Base-by-base conservation (phyloP, 23 tunicate species). In the Halocynthia aurantium region DNA sequence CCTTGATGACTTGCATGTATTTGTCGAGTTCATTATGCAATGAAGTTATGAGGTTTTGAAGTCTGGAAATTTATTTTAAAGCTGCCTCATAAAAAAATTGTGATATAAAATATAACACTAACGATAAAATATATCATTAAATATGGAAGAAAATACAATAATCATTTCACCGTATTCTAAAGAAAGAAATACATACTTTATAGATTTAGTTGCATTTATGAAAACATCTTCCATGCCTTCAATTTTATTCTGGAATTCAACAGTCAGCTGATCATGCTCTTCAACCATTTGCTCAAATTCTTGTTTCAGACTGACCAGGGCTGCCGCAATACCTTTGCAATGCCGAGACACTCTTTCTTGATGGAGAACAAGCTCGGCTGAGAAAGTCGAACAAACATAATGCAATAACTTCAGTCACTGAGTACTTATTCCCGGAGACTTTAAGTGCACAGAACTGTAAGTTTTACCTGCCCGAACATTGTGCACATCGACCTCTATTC, bases 341-440 rank as follows among this genome's bases (percentile, higher is more conserved):
- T 90, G 97, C 5, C 97, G 67, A 6, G 70, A 58, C 6, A 90
- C 97, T 12, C 97, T 81, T 56, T 90, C 97, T 69, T 77, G 77
- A 72, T 90, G 97, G 62, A 85, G 52, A 8, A 85, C 90, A 7
- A 90, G 84, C 54, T 90, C 97, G 22, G 90, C 97, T 90, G 80
- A 19, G 19, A 6, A 6, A 10, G 51, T 9, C 13, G 5, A 72
- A 72, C 13, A 67, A 15, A 15, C 72, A 12, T 67, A 2, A 15
- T 18, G 20, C 4, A 67, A 18, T 67, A 22, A 19, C 22, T 19
- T 21, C 12, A 18, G 72, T 5, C 2, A 19, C 22, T 11, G 12
- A 67, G 12, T 68, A 18, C 20, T 68, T 4, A 15, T 60, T 60
- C 64, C n/a, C 64, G 2, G 19, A 67, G 20, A 67, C 13, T 18